A percentile compares a stretch with the other conserved stretches of the same genome.
phyloP scores from a whole-genome alignment of 2,797 vertebrate genomes.

The Leptatherina wallacei region DNA sequence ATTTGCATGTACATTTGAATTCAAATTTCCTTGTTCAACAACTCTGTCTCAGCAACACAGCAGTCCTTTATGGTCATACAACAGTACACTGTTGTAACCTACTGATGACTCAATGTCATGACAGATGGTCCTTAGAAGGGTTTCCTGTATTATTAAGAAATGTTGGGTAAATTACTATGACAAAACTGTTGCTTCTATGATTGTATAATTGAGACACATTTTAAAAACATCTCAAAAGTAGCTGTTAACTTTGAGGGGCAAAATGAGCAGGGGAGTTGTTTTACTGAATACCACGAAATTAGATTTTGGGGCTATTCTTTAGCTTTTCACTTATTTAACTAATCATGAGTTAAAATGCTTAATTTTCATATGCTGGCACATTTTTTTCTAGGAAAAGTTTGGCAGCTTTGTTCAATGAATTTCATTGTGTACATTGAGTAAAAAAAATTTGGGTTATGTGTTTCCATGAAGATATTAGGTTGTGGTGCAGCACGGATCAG shows the following conservation, averaged over 20 bases:
- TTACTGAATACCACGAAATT: too few relatives aligned
- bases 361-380: neutral
- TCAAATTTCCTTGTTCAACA: neutral
- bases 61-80: constrained; percentile 22
- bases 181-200: neutral
- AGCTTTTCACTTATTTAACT: neutral
- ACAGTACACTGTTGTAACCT: neutral
- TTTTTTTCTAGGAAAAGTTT: neutral
- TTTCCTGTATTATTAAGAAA: constrained; percentile 5
- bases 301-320: neutral
- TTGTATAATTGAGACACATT: neutral
- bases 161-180: too few relatives aligned
- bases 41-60: constrained; percentile 10
- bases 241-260: neutral
- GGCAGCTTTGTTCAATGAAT: neutral
- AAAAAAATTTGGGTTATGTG: neutral
- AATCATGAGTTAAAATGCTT: neutral
- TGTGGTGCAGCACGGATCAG: too few relatives aligned
- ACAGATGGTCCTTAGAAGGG: neutral
- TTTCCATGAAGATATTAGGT: neutral
- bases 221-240: neutral
- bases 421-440: too few relatives aligned
- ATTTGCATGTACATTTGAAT: constrained; percentile 29
- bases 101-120: constrained; percentile 15
- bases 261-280: neutral